Base-by-base conservation (phyloP, 2,888 invertebrate genomes). In the Priocnemis perturbator region DNA sequence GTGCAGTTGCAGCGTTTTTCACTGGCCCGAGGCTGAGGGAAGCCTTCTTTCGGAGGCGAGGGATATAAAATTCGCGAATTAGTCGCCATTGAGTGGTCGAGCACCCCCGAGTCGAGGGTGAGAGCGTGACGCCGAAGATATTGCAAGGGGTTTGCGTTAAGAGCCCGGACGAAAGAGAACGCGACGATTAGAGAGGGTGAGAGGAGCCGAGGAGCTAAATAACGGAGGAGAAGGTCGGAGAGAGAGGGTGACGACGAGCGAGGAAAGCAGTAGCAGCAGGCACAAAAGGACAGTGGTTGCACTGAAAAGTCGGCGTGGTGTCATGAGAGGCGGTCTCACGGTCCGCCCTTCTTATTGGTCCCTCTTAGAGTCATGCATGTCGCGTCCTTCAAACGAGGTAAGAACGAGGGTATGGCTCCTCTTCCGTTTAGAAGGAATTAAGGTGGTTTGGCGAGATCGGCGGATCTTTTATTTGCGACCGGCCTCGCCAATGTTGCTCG, bases 301-400 rank as follows among this genome's bases (percentile, higher is more conserved):
- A 82, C 78, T 80, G 84, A 83, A 83, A 81, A 86, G 86, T 85
- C 82, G 87, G 81, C 83, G 80, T 87, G 78, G 88, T 89, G 89
- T 89, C 89, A 89, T 89, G 89, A 89, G 88, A 88, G 88, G 88
- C 88, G 87, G 89, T 87, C 87, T 88, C 83, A 87, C 86, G 82
- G 81, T 87, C 89, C 89, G 89, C 88, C 87, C 87, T 87, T 88
- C 83, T 85, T 85, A 86, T 88, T 84, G 86, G 86, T 86, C 87
- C 87, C 83, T 86, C 81, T 81, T 83, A 85, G 86, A 89, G 89
- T 87, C 89, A 89, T 89, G 89, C 87, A 89, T 88, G 89, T 88
- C 87, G 88, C 87, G 86, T 87, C 89, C 85, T 85, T 87, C 85
- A 86, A 88, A 87, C 89, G 88, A 89, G 88, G 89, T 89, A 85